Percentiles rank a stretch among this genome's conserved stretches.
These are phyloP conservation scores for Leuciscus idus DNA, from an alignment of 2,113 vertebrate species.

Conservation along the genomic window DNA sequence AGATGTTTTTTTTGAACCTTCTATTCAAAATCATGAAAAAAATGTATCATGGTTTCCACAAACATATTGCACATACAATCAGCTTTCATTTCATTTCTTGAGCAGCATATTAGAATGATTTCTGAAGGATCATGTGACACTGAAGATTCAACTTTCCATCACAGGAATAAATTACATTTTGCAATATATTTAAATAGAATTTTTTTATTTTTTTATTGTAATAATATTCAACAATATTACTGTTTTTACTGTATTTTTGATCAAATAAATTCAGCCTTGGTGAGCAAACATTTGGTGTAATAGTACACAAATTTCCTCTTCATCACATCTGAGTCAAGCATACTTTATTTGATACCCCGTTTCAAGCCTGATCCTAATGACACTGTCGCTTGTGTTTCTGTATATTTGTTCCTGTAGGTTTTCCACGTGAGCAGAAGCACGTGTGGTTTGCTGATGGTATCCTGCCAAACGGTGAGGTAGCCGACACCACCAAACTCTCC, in stretches of 20 bases:
- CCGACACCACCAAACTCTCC: slow-evolving; percentile 84
- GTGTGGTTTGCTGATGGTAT: slow-evolving; percentile 97
- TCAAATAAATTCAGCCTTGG: neutral
- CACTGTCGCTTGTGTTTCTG: neutral
- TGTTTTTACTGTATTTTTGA: neutral
- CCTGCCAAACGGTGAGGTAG: slow-evolving; percentile 92
- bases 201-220: too few species aligned
- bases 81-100: neutral
- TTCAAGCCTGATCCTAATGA: neutral
- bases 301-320: neutral
- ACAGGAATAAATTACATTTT: neutral
- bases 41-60: neutral
- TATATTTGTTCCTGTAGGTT: slow-evolving; percentile 70
- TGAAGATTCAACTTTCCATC: neutral
- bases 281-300: too few species aligned
- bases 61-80: neutral
- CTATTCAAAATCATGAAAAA: neutral
- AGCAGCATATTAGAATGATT: neutral
- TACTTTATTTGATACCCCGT: neutral
- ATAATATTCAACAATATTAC: neutral
- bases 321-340: neutral
- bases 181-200: too few species aligned
- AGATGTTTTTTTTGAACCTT: neutral
- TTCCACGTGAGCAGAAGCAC: slow-evolving; percentile 85
- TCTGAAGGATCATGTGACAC: neutral